These are phyloP conservation scores for Tragelaphus eurycerus DNA, from an alignment of 2,797 vertebrate species.

Conservation along the genomic window DNA sequence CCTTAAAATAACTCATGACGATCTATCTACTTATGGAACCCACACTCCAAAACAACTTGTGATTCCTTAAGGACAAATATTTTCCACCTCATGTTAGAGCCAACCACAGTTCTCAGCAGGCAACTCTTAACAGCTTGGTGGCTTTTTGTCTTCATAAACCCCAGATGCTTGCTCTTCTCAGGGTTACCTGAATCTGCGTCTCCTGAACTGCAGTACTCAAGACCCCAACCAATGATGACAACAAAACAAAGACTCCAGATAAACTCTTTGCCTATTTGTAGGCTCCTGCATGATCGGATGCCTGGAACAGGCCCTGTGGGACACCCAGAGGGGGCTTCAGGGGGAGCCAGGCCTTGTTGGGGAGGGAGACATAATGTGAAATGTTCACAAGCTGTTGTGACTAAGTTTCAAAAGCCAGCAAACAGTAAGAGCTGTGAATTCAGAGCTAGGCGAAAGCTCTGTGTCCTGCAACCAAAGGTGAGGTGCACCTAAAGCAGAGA, in stretches of 20 bases:
- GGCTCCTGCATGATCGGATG: background rate
- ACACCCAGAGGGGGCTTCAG: fast-evolving
- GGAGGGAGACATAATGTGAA: background rate
- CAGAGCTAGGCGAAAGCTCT: background rate
- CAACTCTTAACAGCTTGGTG: background rate
- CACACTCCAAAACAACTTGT: background rate
- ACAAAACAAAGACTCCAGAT: background rate
- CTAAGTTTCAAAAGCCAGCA: background rate
- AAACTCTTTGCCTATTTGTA: background rate
- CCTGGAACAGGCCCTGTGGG: background rate
- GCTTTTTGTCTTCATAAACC: background rate
- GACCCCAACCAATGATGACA: background rate
- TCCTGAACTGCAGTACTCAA: background rate
- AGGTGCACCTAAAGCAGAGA: background rate
- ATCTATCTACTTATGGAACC: background rate
- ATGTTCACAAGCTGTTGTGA: background rate
- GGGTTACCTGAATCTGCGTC: background rate
- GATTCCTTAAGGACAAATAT: background rate
- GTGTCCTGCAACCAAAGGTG: background rate
- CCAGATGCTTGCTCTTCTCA: background rate
- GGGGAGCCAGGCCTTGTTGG: background rate
- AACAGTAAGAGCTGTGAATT: background rate
- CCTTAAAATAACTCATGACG: background rate
- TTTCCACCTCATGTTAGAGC: background rate
- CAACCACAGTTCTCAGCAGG: background rate